Evolutionary conservation across 2,797 vertebrate genomes (phyloP).

Genomic region (Synanceia verrucosa): DNA sequence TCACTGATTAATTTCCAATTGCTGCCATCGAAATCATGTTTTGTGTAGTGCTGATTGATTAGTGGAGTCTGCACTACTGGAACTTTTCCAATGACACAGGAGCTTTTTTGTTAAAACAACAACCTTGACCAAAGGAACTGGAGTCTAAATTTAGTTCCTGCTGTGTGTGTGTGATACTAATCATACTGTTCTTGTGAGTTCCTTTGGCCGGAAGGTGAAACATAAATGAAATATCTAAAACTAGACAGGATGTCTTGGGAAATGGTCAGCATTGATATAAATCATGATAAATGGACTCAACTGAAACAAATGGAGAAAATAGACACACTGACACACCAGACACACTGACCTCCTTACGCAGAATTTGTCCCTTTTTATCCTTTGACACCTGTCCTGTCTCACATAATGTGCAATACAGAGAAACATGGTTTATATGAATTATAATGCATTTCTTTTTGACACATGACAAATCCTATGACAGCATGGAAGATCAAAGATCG

Average conservation of each 20-base stretch:
- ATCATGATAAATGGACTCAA: too few relatives aligned
- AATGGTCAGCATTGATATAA: not conserved
- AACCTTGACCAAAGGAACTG: not conserved
- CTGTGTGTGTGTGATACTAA: not conserved
- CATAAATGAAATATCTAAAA: not conserved
- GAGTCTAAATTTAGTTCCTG: not conserved
- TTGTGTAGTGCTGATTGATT: not conserved
- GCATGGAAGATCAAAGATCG: not conserved
- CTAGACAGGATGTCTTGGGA: not conserved
- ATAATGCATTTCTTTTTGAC: not conserved
- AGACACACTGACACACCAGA: too few relatives aligned
- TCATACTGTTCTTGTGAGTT: not conserved
- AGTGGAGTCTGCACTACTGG: not conserved
- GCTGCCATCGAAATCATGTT: not conserved
- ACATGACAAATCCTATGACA: not conserved
- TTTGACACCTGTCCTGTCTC: not conserved
- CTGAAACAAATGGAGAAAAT: too few relatives aligned
- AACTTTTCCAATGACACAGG: not conserved
- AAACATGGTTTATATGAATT: not conserved
- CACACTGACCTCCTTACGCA: not conserved
- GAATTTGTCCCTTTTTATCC: not conserved
- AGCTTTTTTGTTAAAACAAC: not conserved
- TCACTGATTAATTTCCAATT: not conserved
- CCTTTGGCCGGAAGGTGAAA: not conserved
- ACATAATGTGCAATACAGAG: not conserved